Percentiles rank a stretch among this genome's conserved stretches.
These are phyloP conservation scores for Melanotaenia trifasciata DNA, from an alignment of 2,797 vertebrate genomes.

Conservation along the genomic window DNA sequence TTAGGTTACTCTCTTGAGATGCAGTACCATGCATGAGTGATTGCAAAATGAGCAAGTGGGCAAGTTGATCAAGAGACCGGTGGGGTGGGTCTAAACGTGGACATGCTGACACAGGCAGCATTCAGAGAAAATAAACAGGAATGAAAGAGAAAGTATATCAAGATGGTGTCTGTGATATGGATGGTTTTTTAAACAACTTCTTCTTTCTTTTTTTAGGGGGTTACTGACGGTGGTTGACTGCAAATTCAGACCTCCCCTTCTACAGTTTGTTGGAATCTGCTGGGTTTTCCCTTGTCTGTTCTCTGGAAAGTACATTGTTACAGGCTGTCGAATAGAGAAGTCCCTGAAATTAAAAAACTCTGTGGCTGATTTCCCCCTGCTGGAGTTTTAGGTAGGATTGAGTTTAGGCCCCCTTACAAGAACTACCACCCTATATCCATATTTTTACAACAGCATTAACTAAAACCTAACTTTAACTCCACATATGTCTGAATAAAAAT, in stretches of 20 bases:
- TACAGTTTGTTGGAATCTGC: conserved; percentile 2
- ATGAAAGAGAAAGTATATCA: conserved; percentile 33
- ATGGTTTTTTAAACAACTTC: not conserved
- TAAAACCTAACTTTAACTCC: conserved; percentile 11
- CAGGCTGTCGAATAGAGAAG: conserved; percentile 32
- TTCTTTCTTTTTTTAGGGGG: not conserved
- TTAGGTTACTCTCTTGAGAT: not conserved
- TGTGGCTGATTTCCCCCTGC: not conserved
- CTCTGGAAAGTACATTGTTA: conserved; percentile 49
- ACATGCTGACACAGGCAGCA: conserved; percentile 30
- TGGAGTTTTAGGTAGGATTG: conserved; percentile 22
- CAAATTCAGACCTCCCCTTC: conserved; percentile 3
- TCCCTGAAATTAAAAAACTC: conserved; percentile 2
- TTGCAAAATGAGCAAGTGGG: conserved; percentile 9
- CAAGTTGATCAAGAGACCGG: conserved; percentile 19
- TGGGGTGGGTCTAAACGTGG: conserved; percentile 27
- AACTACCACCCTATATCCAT: not conserved
- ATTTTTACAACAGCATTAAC: not conserved
- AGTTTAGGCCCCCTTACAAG: not conserved
- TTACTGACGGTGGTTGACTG: not conserved
- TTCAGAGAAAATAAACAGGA: conserved; percentile 9
- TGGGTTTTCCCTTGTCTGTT: conserved; percentile 35
- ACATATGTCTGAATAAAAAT: not conserved
- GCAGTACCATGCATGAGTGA: conserved; percentile 3
- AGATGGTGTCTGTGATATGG: conserved; percentile 9